phyloP scores from a whole-genome alignment of 2,797 vertebrate genomes.

The Leptatherina wallacei region DNA sequence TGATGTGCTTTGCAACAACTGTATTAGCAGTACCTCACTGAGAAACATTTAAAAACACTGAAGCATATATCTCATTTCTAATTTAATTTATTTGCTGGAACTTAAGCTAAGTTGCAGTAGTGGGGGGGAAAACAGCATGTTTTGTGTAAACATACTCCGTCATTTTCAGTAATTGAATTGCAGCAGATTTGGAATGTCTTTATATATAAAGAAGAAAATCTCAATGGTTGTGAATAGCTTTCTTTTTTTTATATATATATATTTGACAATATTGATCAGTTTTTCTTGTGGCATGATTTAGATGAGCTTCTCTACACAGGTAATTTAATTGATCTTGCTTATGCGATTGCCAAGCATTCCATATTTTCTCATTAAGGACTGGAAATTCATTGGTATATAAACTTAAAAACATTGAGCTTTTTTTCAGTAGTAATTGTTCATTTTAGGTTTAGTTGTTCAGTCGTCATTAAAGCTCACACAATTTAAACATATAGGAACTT shows the following conservation, averaged over 20 bases:
- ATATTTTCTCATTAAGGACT: slow-evolving; percentile 22
- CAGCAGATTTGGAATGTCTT: slow-evolving; percentile 37
- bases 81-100: slow-evolving; percentile 15
- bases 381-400: slow-evolving; percentile 23
- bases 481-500: not conserved
- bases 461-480: not conserved
- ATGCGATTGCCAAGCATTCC: slow-evolving; percentile 27
- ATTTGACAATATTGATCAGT: slow-evolving; percentile 2
- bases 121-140: slow-evolving; percentile 12
- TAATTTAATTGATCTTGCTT: not conserved
- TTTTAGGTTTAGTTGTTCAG: slow-evolving; percentile 10
- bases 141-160: slow-evolving; percentile 10
- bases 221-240: slow-evolving; percentile 25
- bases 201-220: not conserved
- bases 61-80: not conserved
- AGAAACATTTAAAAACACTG: slow-evolving; percentile 21
- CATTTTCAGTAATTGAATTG: slow-evolving; percentile 36
- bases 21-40: slow-evolving; percentile 10
- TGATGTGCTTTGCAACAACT: slow-evolving; percentile 14
- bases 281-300: slow-evolving; percentile 27
- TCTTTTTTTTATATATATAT: not conserved
- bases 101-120: slow-evolving; percentile 6
- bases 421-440: slow-evolving; percentile 10
- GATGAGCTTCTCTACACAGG: slow-evolving; percentile 8
- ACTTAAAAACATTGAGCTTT: not conserved